Conservation (phyloP, 1,140 invertebrate species). For the Drosophila repletoides region DNA sequence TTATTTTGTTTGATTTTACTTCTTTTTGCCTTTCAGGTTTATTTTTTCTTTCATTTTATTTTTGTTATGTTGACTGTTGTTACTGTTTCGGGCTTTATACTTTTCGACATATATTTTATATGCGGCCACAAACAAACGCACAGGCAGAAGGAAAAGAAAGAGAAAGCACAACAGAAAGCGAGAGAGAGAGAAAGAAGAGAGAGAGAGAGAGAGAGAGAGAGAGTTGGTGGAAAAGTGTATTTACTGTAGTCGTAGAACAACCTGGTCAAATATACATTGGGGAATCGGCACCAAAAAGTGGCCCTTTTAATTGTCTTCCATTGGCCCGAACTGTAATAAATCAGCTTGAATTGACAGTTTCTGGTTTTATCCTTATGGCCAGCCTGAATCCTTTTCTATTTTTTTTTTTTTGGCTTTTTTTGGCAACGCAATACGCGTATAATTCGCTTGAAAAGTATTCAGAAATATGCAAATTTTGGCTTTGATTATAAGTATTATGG, state of each 20-base stretch:
- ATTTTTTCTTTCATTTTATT: slow-evolving; percentile 53
- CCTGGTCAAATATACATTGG: slow-evolving; percentile 14
- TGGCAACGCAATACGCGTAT: background rate
- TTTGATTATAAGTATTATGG: slow-evolving; percentile 41
- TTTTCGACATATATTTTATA: slow-evolving; percentile 62
- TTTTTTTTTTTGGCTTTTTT: background rate
- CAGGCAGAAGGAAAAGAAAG: background rate
- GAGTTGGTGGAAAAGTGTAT: background rate
- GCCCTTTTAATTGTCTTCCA: slow-evolving; percentile 66
- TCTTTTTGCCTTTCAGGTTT: no score
- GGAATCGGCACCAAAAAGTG: slow-evolving; percentile 15
- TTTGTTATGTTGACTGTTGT: slow-evolving; percentile 23
- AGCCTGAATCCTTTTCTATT: background rate
- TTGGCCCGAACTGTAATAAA: slow-evolving; percentile 56
- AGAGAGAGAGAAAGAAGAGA: background rate
- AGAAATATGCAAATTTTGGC: slow-evolving; percentile 68
- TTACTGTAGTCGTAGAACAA: slow-evolving; percentile 1
- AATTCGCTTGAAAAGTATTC: slow-evolving; percentile 26
- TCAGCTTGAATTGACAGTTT: slow-evolving; percentile 40
- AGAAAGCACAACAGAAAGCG: background rate
- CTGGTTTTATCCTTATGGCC: slow-evolving; percentile 1
- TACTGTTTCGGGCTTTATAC: slow-evolving; percentile 53
- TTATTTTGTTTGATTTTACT: slow-evolving; percentile 30
- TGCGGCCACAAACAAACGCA: slow-evolving; percentile 2
- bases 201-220: background rate